phyloP scores from a whole-genome alignment of 2,797 vertebrate genomes.

The Limosa lapponica region DNA sequence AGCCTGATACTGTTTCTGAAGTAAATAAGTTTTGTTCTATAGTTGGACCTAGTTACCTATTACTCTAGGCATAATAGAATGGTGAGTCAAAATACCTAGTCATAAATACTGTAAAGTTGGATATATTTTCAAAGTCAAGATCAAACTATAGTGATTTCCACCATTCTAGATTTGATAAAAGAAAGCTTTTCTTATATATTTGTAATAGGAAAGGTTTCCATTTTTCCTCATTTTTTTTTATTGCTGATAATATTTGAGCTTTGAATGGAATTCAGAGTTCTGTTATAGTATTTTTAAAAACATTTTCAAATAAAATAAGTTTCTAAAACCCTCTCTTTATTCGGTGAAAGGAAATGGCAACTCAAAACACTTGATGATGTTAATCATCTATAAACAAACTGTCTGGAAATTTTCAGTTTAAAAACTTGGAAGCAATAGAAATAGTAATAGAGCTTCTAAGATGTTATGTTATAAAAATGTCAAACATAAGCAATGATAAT shows the following conservation, averaged over 20 bases:
- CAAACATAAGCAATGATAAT: conserved; percentile 7
- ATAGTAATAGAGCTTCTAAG: not conserved
- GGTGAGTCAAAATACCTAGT: not conserved
- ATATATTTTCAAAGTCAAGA: not conserved
- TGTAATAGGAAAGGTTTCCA: not conserved
- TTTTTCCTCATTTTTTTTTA: not conserved
- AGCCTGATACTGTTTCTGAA: not conserved
- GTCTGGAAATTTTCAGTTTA: not conserved
- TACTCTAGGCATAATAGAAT: not conserved
- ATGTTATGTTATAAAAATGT: not conserved
- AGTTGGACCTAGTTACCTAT: not conserved
- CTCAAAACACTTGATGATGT: not conserved
- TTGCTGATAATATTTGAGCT: not conserved
- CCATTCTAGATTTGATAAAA: not conserved
- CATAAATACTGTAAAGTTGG: not conserved
- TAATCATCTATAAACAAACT: conserved; percentile 2
- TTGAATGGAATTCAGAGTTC: not conserved
- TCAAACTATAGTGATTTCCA: not conserved
- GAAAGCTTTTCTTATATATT: not conserved
- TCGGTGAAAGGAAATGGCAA: not conserved
- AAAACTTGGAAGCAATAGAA: not conserved
- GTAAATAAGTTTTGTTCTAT: not conserved
- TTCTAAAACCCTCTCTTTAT: not conserved
- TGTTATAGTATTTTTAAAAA: not conserved
- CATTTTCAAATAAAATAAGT: not conserved